Base-by-base conservation (phyloP, 2,888 invertebrate genomes). In the Argyra leucocephala region DNA sequence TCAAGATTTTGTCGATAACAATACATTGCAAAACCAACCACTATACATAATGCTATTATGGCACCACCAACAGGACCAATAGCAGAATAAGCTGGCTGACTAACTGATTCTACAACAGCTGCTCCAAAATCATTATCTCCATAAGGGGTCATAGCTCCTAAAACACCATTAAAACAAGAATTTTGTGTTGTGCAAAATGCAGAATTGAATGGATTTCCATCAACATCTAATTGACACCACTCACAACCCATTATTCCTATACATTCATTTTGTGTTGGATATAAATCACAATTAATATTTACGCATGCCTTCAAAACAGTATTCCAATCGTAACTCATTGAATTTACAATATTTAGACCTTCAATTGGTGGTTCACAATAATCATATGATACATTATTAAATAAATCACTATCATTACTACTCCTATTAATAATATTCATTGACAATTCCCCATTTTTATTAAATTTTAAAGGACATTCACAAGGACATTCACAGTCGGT, bases 401-500 rank as follows among this genome's bases (percentile, higher is more conserved):
- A 61, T 37, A 4, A 15, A 22, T 70, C 69, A 10, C 65, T 23
- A 62, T 26, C 9, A 64, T 58, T 12, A 66, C 22, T 37, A 65
- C 63, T 48, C 18, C 48, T 24, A 31, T 64, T 48, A 22, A 64
- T 58, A n/a, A 4, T 22, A n/a, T 22, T 22, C 5, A 21, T 18
- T 2, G 66, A 57, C 7, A 61, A 18, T 24, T 37, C 57, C 5
- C 22, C 24, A 7, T 37, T 22, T 12, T 36, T 68, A n/a, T 70
- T 68, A 1, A 76, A 68, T 22, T 75, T 71, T 74, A 85, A 82
- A 67, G 82, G 88, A 74, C 96, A 96, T 78, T 96, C 94, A 76
- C 96, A 96, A 0, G 96, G 96, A 74, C 96, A 96, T 78, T 96
- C 96, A 73, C 96, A 96, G 75, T 95, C 94, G 3, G 88, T 90